Conservation (phyloP, 1,140 invertebrate species). For the Zaprionus tsacasi region DNA sequence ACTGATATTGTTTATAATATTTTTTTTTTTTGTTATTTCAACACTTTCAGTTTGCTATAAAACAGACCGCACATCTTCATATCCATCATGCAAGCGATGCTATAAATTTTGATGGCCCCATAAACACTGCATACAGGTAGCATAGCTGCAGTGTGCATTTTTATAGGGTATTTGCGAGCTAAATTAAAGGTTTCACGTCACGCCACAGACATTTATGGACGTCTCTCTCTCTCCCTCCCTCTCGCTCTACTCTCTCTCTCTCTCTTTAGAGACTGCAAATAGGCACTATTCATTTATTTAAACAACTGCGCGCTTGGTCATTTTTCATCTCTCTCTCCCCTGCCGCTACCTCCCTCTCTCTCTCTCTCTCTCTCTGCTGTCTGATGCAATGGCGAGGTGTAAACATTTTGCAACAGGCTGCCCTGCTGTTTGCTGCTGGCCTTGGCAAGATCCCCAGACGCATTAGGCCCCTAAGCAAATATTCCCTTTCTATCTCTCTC, state of each 20-base stretch:
- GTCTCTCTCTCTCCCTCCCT: background rate
- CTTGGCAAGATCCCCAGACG: conserved; percentile 39
- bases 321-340: background rate
- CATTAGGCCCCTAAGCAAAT: background rate
- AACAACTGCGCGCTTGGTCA: conserved; percentile 16
- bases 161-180: conserved; percentile 22
- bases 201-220: conserved; percentile 13
- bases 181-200: conserved; percentile 33
- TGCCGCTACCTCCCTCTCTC: background rate
- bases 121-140: conserved; percentile 5
- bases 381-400: conserved; percentile 34
- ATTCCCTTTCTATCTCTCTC: background rate
- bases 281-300: conserved; percentile 24
- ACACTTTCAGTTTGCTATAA: background rate
- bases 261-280: conserved; percentile 1
- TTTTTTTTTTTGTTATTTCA: background rate
- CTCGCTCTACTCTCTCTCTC: background rate
- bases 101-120: conserved; percentile 12
- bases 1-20: background rate
- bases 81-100: background rate
- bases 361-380: background rate
- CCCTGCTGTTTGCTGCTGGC: conserved; percentile 38
- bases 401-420: conserved; percentile 48
- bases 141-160: conserved; percentile 19
- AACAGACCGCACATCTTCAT: background rate